Base-by-base conservation (phyloP, 2,797 vertebrate species). In the Diplodus puntazzo region DNA sequence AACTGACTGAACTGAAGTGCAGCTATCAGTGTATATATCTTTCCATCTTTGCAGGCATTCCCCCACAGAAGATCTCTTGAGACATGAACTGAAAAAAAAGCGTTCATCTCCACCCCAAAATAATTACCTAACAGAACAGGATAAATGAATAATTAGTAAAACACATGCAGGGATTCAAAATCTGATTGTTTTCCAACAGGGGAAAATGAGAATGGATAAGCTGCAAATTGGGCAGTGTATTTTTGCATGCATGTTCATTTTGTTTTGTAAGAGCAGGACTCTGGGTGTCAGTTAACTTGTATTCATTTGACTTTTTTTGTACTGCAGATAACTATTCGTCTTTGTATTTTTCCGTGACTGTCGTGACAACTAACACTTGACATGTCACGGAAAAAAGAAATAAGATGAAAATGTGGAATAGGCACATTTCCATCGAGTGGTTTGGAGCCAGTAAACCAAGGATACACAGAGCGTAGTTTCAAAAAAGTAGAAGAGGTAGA, bases 1-100 rank as follows among this genome's bases (percentile, higher is more conserved):
- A 71, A 72, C 58, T 71, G 59, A 75, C 30, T 53, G 4, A n/a
- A 73, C 73, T 81, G 50, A 53, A 60, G n/a, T 48, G 55, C n/a
- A 30, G 50, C 73, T 27, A 64, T 73, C 62, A 69, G 53, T 23
- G 8, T 39, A 39, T 34, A 45, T 13, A 23, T 77, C 46, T 64
- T 34, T 43, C 23, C 45, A 63, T 88, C 68, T 16, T 49, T 8
- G 2, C 3, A 48, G 53, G 64, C 58, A 21, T 39, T 53, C 17
- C 25, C 48, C 25, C 48, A 55, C n/a, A 9, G 20, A 45, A 39
- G 59, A 57, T 42, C 2, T 25, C 59, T 34, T 60, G 0, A 46
- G 80, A 81, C 65, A 52, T 57, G 62, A 60, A n/a, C 2, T 60
- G 11, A 64, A 64, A 83, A 60, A 11, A 64, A 82, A 77, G 23